Conservation (phyloP, 2,888 invertebrate species). For the Xestobium rufovillosum region DNA sequence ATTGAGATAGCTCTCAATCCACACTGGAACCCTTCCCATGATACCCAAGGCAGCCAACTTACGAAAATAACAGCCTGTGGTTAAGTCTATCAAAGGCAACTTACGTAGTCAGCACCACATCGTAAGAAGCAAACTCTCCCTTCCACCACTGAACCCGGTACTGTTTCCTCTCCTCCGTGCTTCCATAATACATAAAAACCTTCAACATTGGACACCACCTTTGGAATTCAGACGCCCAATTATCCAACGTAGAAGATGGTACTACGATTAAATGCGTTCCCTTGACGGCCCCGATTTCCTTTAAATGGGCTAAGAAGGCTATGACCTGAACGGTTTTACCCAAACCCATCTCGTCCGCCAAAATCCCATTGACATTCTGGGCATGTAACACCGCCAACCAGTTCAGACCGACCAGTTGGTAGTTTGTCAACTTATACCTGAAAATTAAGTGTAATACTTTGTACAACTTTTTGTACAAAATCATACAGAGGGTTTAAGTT, state of each 20-base stretch:
- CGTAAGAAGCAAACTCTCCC: slow-evolving; percentile 63
- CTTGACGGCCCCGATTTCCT: slow-evolving; percentile 64
- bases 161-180: slow-evolving; percentile 72
- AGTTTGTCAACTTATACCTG: slow-evolving; percentile 72
- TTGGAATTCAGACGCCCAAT: slow-evolving; percentile 72
- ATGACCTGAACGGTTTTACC: slow-evolving; percentile 95
- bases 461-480: no score
- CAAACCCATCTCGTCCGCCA: slow-evolving; percentile 97
- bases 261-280: slow-evolving; percentile 90
- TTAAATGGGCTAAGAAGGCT: slow-evolving; percentile 80
- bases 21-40: no score
- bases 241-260: slow-evolving; percentile 94
- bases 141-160: slow-evolving; percentile 70
- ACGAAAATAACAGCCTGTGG: no score
- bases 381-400: slow-evolving; percentile 87
- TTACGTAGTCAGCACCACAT: slow-evolving; percentile 86
- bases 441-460: slow-evolving; percentile 22
- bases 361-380: slow-evolving; percentile 85
- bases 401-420: slow-evolving; percentile 84
- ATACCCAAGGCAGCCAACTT: no score
- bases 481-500: slow-evolving; percentile 58
- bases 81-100: slow-evolving; percentile 31
- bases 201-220: slow-evolving; percentile 73
- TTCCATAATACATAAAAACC: slow-evolving; percentile 85
- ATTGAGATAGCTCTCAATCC: no score